Percentiles rank a stretch among this genome's conserved stretches.
Evolutionary conservation across 2,797 vertebrate species (phyloP).

Genomic region (Pygocentrus nattereri): DNA sequence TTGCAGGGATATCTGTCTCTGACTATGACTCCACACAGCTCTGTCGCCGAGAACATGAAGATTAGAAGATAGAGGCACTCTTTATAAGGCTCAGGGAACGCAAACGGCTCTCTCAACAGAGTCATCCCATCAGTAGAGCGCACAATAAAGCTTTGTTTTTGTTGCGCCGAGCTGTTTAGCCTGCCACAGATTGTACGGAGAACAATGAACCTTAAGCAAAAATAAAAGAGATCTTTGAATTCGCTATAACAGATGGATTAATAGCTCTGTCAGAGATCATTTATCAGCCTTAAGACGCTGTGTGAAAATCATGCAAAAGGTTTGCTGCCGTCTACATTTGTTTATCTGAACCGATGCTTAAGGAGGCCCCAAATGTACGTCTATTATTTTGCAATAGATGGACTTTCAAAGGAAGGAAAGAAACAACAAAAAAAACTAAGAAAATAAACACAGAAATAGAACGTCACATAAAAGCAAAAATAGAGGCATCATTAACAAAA

Average conservation of each 20-base stretch:
- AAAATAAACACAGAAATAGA: slow-evolving; percentile 27
- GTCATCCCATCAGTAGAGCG: slow-evolving; percentile 36
- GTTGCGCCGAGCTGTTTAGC: slow-evolving; percentile 8
- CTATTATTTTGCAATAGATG: slow-evolving; percentile 46
- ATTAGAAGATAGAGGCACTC: slow-evolving; percentile 53
- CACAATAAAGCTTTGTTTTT: slow-evolving; percentile 36
- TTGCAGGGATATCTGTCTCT: slow-evolving; percentile 59
- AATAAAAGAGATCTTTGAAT: slow-evolving; percentile 52
- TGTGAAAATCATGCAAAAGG: slow-evolving; percentile 38
- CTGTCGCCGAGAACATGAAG: slow-evolving; percentile 36
- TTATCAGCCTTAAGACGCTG: slow-evolving; percentile 46
- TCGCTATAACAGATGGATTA: slow-evolving; percentile 48
- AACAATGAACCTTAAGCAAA: slow-evolving; percentile 42
- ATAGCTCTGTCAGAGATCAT: slow-evolving; percentile 44
- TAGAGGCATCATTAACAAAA: slow-evolving; percentile 54
- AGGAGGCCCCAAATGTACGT: slow-evolving; percentile 36
- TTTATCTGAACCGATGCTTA: slow-evolving; percentile 39
- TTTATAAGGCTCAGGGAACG: slow-evolving; percentile 41
- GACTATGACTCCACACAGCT: slow-evolving; percentile 55
- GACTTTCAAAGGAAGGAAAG: slow-evolving; percentile 32
- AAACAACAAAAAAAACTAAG: not conserved
- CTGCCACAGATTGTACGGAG: slow-evolving; percentile 11
- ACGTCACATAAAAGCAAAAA: slow-evolving; percentile 40
- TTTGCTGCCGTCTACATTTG: slow-evolving; percentile 34
- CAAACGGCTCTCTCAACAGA: slow-evolving; percentile 41